phyloP scores from a whole-genome alignment of 2,113 vertebrate genomes.

The Stegostoma tigrinum region DNA sequence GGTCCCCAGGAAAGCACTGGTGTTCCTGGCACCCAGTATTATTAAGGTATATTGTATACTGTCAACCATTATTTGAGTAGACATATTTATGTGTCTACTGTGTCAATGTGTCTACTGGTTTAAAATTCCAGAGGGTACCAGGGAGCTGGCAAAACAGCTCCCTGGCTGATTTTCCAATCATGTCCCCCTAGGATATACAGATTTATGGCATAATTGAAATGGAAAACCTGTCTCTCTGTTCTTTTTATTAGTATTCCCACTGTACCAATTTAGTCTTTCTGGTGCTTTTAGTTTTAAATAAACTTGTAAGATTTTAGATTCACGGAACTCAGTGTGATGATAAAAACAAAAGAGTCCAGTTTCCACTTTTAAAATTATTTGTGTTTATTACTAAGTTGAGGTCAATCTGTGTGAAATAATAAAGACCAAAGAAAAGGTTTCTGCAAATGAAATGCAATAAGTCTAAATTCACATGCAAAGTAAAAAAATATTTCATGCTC shows the following conservation, averaged over 20 bases:
- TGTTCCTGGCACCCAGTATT: not conserved
- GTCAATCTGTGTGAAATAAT: not conserved
- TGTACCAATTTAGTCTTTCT: not conserved
- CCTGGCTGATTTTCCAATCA: not conserved
- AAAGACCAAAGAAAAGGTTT: not conserved
- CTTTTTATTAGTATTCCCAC: not conserved
- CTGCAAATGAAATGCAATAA: not conserved
- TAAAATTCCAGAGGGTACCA: not conserved
- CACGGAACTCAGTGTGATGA: not conserved
- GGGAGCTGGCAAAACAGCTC: not conserved
- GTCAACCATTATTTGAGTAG: not conserved
- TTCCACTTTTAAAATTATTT: not conserved
- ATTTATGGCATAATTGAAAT: conserved; percentile 5
- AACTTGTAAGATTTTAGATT: not conserved
- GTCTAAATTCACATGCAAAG: not conserved
- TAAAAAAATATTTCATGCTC: not conserved
- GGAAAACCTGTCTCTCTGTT: not conserved
- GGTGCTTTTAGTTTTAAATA: not conserved
- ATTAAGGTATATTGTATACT: not conserved
- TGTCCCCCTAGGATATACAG: not conserved
- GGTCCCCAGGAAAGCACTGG: not conserved
- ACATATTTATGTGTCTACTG: not conserved
- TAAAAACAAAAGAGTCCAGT: not conserved
- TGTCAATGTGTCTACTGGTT: not conserved
- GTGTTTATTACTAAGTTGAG: not conserved